phyloP scores from a whole-genome alignment of 2,888 invertebrate genomes.

The Lochmaea crataegi region DNA sequence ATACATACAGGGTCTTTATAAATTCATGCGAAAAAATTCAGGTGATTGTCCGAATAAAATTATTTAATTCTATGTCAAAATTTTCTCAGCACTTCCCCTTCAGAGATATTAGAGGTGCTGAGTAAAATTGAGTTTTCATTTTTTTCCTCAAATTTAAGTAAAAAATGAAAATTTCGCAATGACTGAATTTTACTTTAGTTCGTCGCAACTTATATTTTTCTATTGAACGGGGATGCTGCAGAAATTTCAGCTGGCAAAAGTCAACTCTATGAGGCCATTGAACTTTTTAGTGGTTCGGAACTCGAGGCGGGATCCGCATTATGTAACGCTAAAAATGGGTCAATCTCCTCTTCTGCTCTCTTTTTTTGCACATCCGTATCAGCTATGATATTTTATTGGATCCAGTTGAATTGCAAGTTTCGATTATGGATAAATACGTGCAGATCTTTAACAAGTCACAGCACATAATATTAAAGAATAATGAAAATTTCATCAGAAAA shows the following conservation, averaged over 20 bases:
- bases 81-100: too few relatives aligned
- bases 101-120: too few relatives aligned
- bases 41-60: too few relatives aligned
- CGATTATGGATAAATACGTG: neutral
- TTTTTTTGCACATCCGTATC: conserved; percentile 7
- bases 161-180: too few relatives aligned
- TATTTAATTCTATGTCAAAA: too few relatives aligned
- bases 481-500: neutral
- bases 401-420: neutral
- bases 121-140: too few relatives aligned
- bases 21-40: neutral
- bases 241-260: neutral
- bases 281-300: conserved; percentile 8
- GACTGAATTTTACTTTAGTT: too few relatives aligned
- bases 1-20: neutral
- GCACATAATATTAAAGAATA: neutral
- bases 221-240: conserved; percentile 13
- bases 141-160: too few relatives aligned
- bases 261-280: neutral
- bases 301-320: conserved; percentile 6
- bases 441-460: neutral
- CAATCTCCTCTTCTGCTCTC: conserved; percentile 1
- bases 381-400: neutral
- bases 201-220: neutral
- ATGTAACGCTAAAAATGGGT: conserved; percentile 17